Percentiles rank a stretch among this genome's conserved stretches.
phyloP scores from a whole-genome alignment of 2,797 vertebrate genomes.

The Glyptemys insculpta region DNA sequence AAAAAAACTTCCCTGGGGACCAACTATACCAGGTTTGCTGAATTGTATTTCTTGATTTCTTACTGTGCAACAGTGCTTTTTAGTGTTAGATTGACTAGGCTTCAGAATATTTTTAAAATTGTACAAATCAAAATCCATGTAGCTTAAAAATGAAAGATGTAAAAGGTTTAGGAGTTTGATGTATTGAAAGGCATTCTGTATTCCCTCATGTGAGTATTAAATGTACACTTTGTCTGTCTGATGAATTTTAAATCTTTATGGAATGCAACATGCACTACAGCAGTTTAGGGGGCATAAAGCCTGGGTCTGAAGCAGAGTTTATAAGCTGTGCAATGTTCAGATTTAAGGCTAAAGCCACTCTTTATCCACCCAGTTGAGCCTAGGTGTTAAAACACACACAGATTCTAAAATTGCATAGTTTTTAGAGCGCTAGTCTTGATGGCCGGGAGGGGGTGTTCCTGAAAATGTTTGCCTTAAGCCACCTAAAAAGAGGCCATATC shows the following conservation, averaged over 20 bases:
- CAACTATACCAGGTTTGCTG: conserved; percentile 86
- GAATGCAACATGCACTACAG: conserved; percentile 67
- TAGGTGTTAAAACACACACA: not conserved
- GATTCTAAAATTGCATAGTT: not conserved
- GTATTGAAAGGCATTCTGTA: conserved; percentile 86
- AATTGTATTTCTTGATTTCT: conserved; percentile 89
- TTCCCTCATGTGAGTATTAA: conserved; percentile 87
- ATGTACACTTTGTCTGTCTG: conserved; percentile 86
- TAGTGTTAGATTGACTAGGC: conserved; percentile 87
- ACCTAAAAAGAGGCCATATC: not conserved
- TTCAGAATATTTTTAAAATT: conserved; percentile 88
- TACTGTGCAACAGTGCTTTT: conserved; percentile 89
- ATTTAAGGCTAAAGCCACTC: conserved; percentile 45
- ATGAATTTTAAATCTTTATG: conserved; percentile 85
- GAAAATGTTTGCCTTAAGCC: not conserved
- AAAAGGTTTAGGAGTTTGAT: conserved; percentile 87
- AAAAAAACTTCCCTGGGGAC: conserved; percentile 90
- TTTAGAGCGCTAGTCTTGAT: not conserved
- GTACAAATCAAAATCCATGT: conserved; percentile 89
- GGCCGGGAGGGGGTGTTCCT: not conserved
- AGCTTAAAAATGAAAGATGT: conserved; percentile 89
- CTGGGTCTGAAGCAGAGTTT: conserved; percentile 53
- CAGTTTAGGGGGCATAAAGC: conserved; percentile 70
- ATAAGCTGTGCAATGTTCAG: conserved; percentile 54
- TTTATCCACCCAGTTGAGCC: conserved; percentile 15